Conservation (phyloP, 2,888 invertebrate genomes). For the Drosophila suboccidentalis region DNA sequence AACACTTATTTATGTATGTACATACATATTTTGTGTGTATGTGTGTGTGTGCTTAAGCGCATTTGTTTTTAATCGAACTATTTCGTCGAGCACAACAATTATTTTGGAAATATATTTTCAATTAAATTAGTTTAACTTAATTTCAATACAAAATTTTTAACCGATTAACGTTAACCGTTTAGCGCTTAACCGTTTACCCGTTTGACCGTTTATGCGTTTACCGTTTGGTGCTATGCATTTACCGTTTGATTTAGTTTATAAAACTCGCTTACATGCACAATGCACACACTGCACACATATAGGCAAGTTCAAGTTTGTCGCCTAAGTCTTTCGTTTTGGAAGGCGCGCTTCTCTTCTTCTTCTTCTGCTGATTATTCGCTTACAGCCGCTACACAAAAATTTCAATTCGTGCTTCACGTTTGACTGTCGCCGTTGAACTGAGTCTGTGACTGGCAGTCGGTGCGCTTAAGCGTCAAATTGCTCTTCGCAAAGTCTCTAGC, state of each 20-base stretch:
- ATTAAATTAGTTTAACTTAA: conserved; percentile 10
- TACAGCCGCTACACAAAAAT: conserved; percentile 20
- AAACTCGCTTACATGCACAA: conserved; percentile 19
- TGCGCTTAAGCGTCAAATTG: conserved; percentile 82
- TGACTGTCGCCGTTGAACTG: conserved; percentile 83
- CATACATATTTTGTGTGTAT: not conserved
- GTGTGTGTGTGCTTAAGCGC: conserved; percentile 16
- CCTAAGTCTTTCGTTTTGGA: conserved; percentile 69
- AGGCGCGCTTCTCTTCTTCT: conserved; percentile 27
- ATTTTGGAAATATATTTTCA: conserved; percentile 15
- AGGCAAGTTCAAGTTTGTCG: conserved; percentile 83
- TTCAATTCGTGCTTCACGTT: conserved; percentile 76
- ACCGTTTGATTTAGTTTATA: not conserved
- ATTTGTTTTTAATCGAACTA: conserved; percentile 12
- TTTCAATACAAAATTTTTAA: not conserved
- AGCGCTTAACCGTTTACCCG: not conserved
- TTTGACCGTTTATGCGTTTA: not conserved
- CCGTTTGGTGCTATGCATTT: not conserved
- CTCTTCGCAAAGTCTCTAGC: conserved; percentile 41
- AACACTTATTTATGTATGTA: no score
- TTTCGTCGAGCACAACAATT: conserved; percentile 3
- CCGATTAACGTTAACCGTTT: conserved; percentile 2
- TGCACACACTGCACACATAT: conserved; percentile 30
- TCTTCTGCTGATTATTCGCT: conserved; percentile 1
- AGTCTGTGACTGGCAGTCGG: conserved; percentile 75